Base-by-base conservation (phyloP, 2,113 vertebrate species). In the Setophaga kirtlandii region DNA sequence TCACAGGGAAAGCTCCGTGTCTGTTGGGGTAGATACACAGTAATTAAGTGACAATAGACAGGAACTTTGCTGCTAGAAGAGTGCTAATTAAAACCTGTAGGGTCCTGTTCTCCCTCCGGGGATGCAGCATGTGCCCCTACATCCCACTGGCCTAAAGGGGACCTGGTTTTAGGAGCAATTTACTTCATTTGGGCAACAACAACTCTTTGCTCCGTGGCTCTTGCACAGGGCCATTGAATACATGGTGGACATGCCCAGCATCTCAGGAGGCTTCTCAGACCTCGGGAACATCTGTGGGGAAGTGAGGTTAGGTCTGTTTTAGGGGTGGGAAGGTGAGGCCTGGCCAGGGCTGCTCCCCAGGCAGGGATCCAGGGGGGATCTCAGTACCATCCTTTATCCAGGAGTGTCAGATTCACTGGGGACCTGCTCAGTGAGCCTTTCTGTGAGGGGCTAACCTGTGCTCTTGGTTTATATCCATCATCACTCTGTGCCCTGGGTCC, bases 21-120 rank as follows among this genome's bases (percentile, higher is more conserved):
- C 77, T 93, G 67, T 75, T 91, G 91, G 94, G 93, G 89, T 84
- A 95, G 94, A 96, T 79, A 90, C 67, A 68, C 92, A 73, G 93
- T 97, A 96, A 96, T 97, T 97, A 96, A 96, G 89, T 91, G 83
- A 96, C 95, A 94, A 95, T 90, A 62, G 94, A 93, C 76, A 91
- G 93, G 92, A 91, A 92, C 95, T 93, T 96, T 89, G 90, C 95
- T 71, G 89, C 83, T 92, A 1, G 52, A 67, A 78, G 92, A 92
- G 96, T 59, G 84, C 88, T 97, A 96, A 96, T 97, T 97, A 96
- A 95, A 96, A 92, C 94, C 92, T 89, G 94, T 90, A 75, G 84
- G 81, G 73, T 77, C 62, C 73, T 69, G 16, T 42, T 76, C 71
- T 91, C 80, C 78, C 74, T 87, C 79, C 0, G 10, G 87, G 64